These are phyloP conservation scores for Perdita meconis DNA, from an alignment of 2,888 invertebrate species.

Conservation along the genomic window DNA sequence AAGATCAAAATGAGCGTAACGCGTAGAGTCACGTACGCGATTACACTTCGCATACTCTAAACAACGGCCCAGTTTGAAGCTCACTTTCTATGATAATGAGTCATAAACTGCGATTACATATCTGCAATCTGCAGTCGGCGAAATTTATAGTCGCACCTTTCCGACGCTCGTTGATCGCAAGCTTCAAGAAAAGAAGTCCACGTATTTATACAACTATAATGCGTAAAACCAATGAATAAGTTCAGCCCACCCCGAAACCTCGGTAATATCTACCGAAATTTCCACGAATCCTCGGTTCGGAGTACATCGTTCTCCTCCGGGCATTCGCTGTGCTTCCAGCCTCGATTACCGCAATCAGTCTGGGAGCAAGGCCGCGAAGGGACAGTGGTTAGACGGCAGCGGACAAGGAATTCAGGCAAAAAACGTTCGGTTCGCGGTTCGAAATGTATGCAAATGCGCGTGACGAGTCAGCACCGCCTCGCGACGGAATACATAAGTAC, in stretches of 20 bases:
- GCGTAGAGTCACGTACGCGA: background rate
- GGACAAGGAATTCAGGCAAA: conserved; percentile 42
- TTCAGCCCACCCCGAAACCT: background rate
- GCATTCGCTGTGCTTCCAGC: background rate
- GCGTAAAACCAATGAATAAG: too few relatives aligned
- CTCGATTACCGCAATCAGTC: conserved; percentile 40
- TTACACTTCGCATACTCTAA: background rate
- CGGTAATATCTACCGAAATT: background rate
- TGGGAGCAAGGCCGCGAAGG: conserved; percentile 17
- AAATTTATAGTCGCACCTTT: background rate
- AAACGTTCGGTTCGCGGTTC: conserved; percentile 47
- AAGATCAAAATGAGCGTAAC: background rate
- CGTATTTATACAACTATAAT: too few relatives aligned
- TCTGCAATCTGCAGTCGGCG: background rate
- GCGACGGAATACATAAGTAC: conserved; percentile 74
- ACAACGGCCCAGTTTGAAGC: background rate
- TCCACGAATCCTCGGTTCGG: background rate
- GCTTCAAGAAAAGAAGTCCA: background rate
- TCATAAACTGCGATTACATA: background rate
- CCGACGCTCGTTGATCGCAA: background rate
- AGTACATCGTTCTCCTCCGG: too few relatives aligned
- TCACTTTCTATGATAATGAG: background rate
- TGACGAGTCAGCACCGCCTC: conserved; percentile 74
- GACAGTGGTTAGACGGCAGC: conserved; percentile 42
- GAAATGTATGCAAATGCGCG: conserved; percentile 78